These are phyloP conservation scores for Arion vulgaris DNA, from an alignment of 1,140 invertebrate genomes.

Conservation along the genomic window DNA sequence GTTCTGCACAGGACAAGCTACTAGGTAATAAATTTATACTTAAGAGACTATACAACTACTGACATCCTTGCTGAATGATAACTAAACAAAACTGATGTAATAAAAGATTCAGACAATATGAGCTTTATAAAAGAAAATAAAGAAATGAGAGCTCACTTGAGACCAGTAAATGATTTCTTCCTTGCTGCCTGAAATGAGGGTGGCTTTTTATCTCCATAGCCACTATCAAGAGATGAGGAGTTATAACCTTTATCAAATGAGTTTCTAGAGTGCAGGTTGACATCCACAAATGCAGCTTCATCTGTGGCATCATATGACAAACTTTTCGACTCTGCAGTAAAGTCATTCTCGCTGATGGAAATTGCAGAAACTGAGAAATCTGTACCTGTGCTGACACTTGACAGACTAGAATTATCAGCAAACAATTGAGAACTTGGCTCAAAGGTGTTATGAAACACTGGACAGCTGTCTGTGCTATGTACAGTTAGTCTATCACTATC, in stretches of 20 bases:
- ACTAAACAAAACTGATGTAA: no score
- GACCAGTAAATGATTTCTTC: slow-evolving; percentile 62
- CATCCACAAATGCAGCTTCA: slow-evolving; percentile 66
- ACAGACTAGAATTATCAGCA: slow-evolving; percentile 73
- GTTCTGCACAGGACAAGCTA: no score
- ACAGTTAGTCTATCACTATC: slow-evolving; percentile 57
- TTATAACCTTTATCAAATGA: slow-evolving; percentile 63
- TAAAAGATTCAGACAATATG: no score
- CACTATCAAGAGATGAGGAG: slow-evolving; percentile 55
- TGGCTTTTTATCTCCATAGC: slow-evolving; percentile 63
- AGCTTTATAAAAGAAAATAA: no score
- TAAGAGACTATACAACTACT: no score
- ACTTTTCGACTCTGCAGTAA: slow-evolving; percentile 56
- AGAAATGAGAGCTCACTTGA: no score
- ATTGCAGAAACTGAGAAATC: slow-evolving; percentile 68
- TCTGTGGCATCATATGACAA: slow-evolving; percentile 55
- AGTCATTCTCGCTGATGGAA: slow-evolving; percentile 52
- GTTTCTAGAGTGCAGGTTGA: slow-evolving; percentile 68
- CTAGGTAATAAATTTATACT: no score
- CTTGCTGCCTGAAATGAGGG: slow-evolving; percentile 51
- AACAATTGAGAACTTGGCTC: slow-evolving; percentile 60
- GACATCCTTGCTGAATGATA: no score
- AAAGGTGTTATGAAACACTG: background rate
- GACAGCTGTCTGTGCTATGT: slow-evolving; percentile 56
- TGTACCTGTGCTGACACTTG: slow-evolving; percentile 69